Conservation (phyloP, 2,888 invertebrate species). For the Marasmarcha lunaedactyla region DNA sequence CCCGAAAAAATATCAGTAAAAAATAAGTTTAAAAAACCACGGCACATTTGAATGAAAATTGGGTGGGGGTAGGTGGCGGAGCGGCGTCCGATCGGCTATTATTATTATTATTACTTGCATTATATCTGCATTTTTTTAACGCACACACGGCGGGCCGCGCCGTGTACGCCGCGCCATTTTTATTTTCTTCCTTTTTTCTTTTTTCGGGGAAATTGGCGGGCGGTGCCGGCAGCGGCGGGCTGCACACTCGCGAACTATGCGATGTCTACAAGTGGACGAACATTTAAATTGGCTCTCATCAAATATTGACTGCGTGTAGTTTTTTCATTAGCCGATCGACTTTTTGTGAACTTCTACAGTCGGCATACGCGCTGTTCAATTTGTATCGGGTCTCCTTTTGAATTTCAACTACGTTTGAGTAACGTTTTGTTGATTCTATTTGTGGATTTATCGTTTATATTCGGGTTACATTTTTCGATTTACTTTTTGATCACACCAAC, state of each 20-base stretch:
- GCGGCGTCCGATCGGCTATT: slow-evolving; percentile 57
- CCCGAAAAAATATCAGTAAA: slow-evolving; percentile 61
- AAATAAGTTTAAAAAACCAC: slow-evolving; percentile 55
- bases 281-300: slow-evolving; percentile 70
- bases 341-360: slow-evolving; percentile 42
- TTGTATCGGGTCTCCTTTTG: slow-evolving; percentile 41
- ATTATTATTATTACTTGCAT: slow-evolving; percentile 70
- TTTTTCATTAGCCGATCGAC: slow-evolving; percentile 60
- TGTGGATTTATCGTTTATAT: too few relatives aligned
- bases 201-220: slow-evolving; percentile 53
- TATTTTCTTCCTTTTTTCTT: slow-evolving; percentile 58
- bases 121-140: slow-evolving; percentile 67
- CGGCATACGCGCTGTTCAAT: slow-evolving; percentile 36
- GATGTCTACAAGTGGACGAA: slow-evolving; percentile 69
- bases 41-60: slow-evolving; percentile 67
- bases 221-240: slow-evolving; percentile 34
- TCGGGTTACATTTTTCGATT: too few relatives aligned
- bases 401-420: slow-evolving; percentile 16
- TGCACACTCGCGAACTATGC: slow-evolving; percentile 48
- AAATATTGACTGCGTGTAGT: slow-evolving; percentile 68
- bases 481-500: too few relatives aligned
- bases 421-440: slow-evolving; percentile 1
- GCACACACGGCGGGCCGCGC: slow-evolving; percentile 42
- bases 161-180: slow-evolving; percentile 55
- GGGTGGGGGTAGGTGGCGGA: slow-evolving; percentile 50